phyloP scores from a whole-genome alignment of 2,113 vertebrate species.

The Dendrocopos noguchii region DNA sequence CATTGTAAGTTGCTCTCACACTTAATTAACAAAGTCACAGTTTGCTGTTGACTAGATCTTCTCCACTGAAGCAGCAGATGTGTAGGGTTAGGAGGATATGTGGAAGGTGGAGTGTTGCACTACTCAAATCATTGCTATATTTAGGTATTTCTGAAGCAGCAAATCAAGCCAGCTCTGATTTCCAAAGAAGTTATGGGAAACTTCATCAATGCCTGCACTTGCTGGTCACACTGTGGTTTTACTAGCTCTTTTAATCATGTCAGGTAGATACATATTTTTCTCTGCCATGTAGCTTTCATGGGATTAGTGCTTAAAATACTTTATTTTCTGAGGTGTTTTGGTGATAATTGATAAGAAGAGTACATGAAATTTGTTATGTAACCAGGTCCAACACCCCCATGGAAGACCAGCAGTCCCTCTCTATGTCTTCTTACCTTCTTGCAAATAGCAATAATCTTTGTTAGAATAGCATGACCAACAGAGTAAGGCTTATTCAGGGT shows the following conservation, averaged over 20 bases:
- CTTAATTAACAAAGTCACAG: not conserved
- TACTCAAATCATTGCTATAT: not conserved
- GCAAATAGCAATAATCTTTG: not conserved
- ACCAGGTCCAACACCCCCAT: not conserved
- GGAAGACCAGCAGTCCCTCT: not conserved
- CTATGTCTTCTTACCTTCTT: not conserved
- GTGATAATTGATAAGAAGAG: not conserved
- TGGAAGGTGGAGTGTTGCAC: not conserved
- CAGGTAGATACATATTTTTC: not conserved
- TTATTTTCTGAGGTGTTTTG: not conserved
- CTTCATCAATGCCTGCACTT: not conserved
- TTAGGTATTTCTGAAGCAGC: not conserved
- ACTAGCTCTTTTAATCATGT: not conserved
- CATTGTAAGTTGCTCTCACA: not conserved
- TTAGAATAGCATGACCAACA: not conserved
- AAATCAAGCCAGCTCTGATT: not conserved
- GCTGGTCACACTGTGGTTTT: not conserved
- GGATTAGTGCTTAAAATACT: not conserved
- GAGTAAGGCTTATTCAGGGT: not conserved
- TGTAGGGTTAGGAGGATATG: not conserved
- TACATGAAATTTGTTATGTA: not conserved
- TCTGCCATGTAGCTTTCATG: not conserved
- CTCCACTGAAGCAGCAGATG: not conserved
- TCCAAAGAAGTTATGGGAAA: not conserved
- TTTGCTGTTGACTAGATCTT: slow-evolving; percentile 2